These are phyloP conservation scores for Oxyruncus cristatus DNA, from an alignment of 2,113 vertebrate species.

Conservation along the genomic window DNA sequence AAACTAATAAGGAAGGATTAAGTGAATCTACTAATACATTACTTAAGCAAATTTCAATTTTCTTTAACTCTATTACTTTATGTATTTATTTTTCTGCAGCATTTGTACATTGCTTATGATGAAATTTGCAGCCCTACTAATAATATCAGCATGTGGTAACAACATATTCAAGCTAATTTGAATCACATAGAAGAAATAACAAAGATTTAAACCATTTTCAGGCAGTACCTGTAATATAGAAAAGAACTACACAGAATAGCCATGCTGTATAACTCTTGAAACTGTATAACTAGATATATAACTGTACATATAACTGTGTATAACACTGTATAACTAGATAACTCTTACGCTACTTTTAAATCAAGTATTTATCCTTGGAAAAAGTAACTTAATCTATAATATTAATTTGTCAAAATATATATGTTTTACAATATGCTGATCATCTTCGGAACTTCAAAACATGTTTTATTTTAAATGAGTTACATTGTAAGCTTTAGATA, in stretches of 20 bases:
- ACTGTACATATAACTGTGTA: not conserved
- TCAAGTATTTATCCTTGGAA: constrained; percentile 56
- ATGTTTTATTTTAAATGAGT: constrained; percentile 54
- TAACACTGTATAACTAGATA: not conserved
- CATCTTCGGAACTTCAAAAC: constrained; percentile 29
- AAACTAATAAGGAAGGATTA: not conserved
- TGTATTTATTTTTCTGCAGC: not conserved
- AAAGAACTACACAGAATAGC: constrained; percentile 51
- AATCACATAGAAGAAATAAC: not conserved
- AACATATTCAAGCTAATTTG: not conserved
- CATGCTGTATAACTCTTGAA: not conserved
- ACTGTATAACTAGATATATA: not conserved
- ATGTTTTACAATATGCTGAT: constrained; percentile 32
- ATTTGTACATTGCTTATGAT: constrained; percentile 5
- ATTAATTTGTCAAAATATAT: constrained; percentile 65
- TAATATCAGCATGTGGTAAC: not conserved
- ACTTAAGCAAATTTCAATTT: not conserved
- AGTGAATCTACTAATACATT: not conserved
- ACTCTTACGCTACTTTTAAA: constrained; percentile 55
- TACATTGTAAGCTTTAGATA: constrained; percentile 15
- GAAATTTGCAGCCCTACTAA: not conserved
- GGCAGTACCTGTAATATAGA: not conserved
- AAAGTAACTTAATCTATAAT: constrained; percentile 68
- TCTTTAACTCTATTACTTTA: not conserved
- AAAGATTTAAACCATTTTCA: constrained; percentile 35